Conservation (phyloP, 2,797 vertebrate species). For the Clarias platycephalus region DNA sequence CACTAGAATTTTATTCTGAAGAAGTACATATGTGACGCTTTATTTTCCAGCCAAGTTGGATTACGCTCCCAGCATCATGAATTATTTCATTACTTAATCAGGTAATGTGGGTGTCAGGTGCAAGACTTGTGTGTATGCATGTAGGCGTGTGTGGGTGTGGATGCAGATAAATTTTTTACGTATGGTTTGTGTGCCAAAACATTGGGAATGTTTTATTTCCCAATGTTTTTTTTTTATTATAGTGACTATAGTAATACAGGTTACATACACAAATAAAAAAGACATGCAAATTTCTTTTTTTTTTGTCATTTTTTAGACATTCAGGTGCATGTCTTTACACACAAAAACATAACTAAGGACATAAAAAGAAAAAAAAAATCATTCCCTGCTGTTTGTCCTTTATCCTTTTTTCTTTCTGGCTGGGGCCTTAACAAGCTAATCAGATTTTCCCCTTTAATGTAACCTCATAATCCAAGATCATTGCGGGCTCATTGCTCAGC, state of each 20-base stretch:
- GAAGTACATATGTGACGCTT: neutral
- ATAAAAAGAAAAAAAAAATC: neutral
- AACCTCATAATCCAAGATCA: too few species aligned
- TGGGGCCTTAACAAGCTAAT: too few species aligned
- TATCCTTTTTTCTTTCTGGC: too few species aligned
- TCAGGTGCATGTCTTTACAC: too few species aligned
- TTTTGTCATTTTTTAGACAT: too few species aligned
- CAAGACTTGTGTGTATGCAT: neutral
- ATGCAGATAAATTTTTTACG: too few species aligned
- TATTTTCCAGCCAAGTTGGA: neutral
- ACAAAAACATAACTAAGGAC: neutral
- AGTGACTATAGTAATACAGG: neutral
- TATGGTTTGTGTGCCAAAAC: neutral
- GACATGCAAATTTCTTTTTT: too few species aligned
- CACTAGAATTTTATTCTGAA: neutral
- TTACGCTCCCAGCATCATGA: neutral
- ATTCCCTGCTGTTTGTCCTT: too few species aligned
- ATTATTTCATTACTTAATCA: constrained; percentile 9
- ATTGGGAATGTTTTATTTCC: neutral
- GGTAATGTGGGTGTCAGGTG: neutral
- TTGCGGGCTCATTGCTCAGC: too few species aligned
- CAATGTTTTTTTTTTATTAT: too few species aligned
- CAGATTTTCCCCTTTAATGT: too few species aligned
- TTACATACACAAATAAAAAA: neutral
- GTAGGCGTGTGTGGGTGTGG: neutral